Conservation (phyloP, 2,113 vertebrate genomes). For the Chlorodrepanis virens region DNA sequence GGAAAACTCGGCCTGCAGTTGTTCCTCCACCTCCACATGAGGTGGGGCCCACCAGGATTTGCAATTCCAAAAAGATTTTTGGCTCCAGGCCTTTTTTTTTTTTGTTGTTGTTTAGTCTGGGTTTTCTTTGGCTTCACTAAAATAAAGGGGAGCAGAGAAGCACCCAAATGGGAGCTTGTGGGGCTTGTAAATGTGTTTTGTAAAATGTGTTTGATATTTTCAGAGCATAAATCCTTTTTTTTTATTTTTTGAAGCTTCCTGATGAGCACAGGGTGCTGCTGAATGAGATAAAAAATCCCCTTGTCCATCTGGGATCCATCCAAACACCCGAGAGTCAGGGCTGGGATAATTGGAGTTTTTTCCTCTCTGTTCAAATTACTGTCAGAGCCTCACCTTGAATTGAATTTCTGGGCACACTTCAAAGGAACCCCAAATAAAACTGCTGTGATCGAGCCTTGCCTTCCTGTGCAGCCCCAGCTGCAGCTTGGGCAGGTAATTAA, state of each 20-base stretch:
- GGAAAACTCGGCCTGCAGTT: not conserved
- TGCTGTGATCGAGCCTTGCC: not conserved
- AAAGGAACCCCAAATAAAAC: not conserved
- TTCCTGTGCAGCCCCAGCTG: not conserved
- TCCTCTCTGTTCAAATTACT: not conserved
- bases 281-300: not conserved
- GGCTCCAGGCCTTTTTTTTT: not conserved
- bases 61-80: not conserved
- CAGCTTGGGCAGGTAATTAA: not conserved
- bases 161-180: not conserved
- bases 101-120: not conserved
- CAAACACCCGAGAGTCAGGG: not conserved
- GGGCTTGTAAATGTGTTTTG: not conserved
- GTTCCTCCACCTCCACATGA: not conserved
- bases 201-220: not conserved
- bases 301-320: not conserved
- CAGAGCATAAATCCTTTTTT: not conserved
- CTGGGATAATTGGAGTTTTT: not conserved
- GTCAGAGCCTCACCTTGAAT: not conserved
- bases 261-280: not conserved
- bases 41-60: slow-evolving; percentile 5
- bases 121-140: not conserved
- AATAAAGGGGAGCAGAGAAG: not conserved
- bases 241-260: not conserved
- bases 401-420: not conserved